Percentiles rank a stretch among this genome's conserved stretches.
Evolutionary conservation across 2,113 vertebrate species (phyloP).

Genomic region (Struthidea cinerea): DNA sequence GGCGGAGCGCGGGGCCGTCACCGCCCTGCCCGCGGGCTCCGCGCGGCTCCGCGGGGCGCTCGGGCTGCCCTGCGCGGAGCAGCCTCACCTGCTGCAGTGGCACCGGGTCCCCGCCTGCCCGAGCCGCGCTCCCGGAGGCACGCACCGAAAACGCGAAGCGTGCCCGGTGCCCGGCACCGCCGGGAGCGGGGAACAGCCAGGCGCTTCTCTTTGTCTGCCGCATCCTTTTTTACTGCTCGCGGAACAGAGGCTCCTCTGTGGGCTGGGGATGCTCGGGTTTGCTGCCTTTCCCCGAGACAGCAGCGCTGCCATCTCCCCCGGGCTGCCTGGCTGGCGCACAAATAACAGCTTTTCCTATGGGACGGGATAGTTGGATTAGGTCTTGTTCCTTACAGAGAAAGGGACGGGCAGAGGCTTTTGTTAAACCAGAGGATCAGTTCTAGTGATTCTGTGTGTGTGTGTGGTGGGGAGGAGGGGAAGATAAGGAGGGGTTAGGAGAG

Average conservation of each 20-base stretch:
- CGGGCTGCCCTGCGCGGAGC: not conserved
- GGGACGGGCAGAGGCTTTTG: not conserved
- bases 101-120: not conserved
- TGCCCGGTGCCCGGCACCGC: not conserved
- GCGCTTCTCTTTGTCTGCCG: not conserved
- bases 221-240: not conserved
- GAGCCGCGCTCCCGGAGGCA: not conserved
- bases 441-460: not conserved
- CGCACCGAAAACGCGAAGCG: rapidly evolving
- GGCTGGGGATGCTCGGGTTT: not conserved
- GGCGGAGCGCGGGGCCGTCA: too few relatives aligned
- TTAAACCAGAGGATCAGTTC: not conserved
- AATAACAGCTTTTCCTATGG: not conserved
- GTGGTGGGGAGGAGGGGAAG: not conserved
- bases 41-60: not conserved
- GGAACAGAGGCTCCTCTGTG: not conserved
- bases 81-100: not conserved
- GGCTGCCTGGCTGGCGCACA: not conserved
- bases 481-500: not conserved
- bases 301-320: not conserved
- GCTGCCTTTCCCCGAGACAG: not conserved
- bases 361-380: not conserved
- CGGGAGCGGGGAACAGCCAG: not conserved
- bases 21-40: too few relatives aligned
- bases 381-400: not conserved